Evolutionary conservation across 2,113 vertebrate species (phyloP), one percentile per base, ranked within the genome.

Genomic region (Pleuronectes platessa): DNA sequence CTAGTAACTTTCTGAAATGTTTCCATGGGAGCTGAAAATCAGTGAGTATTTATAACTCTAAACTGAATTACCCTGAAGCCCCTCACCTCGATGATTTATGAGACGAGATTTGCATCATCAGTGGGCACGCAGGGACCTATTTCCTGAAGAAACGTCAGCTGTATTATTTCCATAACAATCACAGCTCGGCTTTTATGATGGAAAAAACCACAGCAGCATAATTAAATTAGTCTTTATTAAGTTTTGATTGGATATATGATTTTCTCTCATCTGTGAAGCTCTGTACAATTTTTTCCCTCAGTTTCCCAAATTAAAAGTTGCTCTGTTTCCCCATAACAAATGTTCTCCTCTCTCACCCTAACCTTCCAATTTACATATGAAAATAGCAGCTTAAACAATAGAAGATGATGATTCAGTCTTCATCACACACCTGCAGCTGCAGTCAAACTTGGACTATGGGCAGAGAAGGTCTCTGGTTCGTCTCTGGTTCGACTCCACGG

Each of bases 31-130:
- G 61, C 27, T 1, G 17, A 35, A 55, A 70, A 20, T 17, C 45
- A 51, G 49, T 7, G 49, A 18, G 49, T 51, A 51, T 51, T 51
- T 51, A 7, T 51, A 51, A 20, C 49, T 51, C 37, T 13, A 24
- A 82, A 79, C 23, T 58, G 37, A 72, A 69, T 81, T 67, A 69
- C 58, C 78, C 64, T 12, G n/a, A 61, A 61, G 27, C 14, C 47
- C 40, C 60, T 76, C 45, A 66, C 47, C 18, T 37, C 8, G 1
- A 23, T 85, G 74, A 84, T 84, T 84, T 54, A 87, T 76, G 81
- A 81, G 51, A 55, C 0, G 4, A 64, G 74, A 74, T 81, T 61
- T 64, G 56, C 53, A 71, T 74, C 67, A 65, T 64, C 65, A 40
- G 45, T 63, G 81, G 59, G 77, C 56, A 26, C 17, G 1, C 58